Percentiles rank a stretch among this genome's conserved stretches.
Conservation (phyloP, 2,113 vertebrate species). For the Scalopus aquaticus region DNA sequence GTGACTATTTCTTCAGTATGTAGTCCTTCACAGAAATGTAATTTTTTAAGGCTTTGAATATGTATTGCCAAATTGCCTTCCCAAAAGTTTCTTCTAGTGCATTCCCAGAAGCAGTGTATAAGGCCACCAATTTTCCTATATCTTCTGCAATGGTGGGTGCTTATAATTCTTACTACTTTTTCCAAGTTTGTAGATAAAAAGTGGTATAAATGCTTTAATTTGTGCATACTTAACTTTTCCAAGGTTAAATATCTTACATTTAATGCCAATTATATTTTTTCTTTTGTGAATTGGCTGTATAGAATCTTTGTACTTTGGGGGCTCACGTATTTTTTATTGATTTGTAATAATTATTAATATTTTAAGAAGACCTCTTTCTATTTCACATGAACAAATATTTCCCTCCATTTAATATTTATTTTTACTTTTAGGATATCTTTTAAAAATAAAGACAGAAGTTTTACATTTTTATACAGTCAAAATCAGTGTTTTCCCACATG, state of each 20-base stretch:
- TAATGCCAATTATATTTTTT: not conserved
- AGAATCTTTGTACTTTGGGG: not conserved
- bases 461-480: not conserved
- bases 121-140: not conserved
- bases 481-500: not conserved
- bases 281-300: not conserved
- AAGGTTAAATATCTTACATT: not conserved
- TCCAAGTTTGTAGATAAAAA: not conserved
- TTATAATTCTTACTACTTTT: not conserved
- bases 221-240: not conserved
- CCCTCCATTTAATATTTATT: not conserved
- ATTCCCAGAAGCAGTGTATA: not conserved
- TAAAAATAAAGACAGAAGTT: not conserved
- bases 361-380: slow-evolving; percentile 9
- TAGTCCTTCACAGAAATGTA: not conserved
- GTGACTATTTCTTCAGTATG: not conserved
- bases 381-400: not conserved
- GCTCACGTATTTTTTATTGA: not conserved
- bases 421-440: not conserved
- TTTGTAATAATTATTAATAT: not conserved
- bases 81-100: not conserved
- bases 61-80: not conserved
- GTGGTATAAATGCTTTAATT: not conserved
- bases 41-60: not conserved
- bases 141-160: not conserved